phyloP scores from a whole-genome alignment of 2,797 vertebrate species.

The Crax fasciolata region DNA sequence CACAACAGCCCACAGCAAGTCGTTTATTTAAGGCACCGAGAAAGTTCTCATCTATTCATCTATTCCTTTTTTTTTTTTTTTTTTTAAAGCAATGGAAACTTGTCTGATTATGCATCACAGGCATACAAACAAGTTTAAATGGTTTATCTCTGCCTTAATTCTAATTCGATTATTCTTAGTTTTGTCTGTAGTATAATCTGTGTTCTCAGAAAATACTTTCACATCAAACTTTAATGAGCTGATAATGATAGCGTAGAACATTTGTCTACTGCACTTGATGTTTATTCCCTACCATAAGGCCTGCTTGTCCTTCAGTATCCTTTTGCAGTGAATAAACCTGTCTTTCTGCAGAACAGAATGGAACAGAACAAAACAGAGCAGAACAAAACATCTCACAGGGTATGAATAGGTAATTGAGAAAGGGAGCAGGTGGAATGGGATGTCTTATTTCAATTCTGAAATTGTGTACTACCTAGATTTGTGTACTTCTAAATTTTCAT shows the following conservation, averaged over 20 bases:
- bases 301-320: not conserved
- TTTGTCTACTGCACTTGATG: not conserved
- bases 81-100: not conserved
- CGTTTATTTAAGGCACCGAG: conserved; percentile 44
- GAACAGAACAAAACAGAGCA: not conserved
- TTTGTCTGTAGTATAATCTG: not conserved
- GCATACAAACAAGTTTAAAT: not conserved
- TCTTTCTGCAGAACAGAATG: not conserved
- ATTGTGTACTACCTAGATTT: not conserved
- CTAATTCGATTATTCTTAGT: not conserved
- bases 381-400: not conserved
- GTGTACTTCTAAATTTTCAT: not conserved
- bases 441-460: not conserved
- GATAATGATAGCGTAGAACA: not conserved
- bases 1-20: not conserved
- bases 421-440: not conserved
- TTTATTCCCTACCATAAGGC: not conserved
- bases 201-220: not conserved
- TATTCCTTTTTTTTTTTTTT: not conserved
- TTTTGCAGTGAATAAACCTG: rapidly evolving
- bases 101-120: not conserved
- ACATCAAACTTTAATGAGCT: not conserved
- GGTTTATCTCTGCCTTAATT: not conserved
- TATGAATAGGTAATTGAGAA: not conserved
- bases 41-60: not conserved